Conservation (phyloP, 1,140 invertebrate genomes). For the Cecropterus lyciades region DNA sequence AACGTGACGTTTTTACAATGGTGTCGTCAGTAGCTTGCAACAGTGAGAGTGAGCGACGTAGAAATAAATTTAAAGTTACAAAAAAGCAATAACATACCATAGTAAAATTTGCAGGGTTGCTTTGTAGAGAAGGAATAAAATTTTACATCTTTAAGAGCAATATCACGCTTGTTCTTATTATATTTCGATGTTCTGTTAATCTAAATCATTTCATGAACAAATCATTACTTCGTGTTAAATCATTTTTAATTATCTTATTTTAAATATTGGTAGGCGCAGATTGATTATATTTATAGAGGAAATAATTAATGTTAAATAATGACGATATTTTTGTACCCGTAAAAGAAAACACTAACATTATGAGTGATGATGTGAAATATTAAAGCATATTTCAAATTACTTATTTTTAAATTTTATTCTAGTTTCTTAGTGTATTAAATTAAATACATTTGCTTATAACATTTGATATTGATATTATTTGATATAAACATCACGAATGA, state of each 20-base stretch:
- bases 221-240: background rate
- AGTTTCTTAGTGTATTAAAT: slow-evolving; percentile 27
- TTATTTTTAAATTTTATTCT: slow-evolving; percentile 48
- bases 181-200: slow-evolving; percentile 13
- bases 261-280: slow-evolving; percentile 17
- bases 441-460: slow-evolving; percentile 44
- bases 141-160: too few species aligned
- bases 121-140: background rate
- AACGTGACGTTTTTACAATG: too few species aligned
- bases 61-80: too few species aligned
- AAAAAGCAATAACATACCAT: too few species aligned
- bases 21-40: too few species aligned
- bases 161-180: background rate
- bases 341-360: slow-evolving; percentile 58
- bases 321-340: slow-evolving; percentile 78
- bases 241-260: slow-evolving; percentile 19
- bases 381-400: slow-evolving; percentile 44
- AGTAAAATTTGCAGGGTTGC: too few species aligned
- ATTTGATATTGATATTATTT: slow-evolving; percentile 63
- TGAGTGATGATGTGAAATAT: slow-evolving; percentile 40
- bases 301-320: slow-evolving; percentile 46
- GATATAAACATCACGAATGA: slow-evolving; percentile 56
- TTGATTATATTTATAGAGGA: slow-evolving; percentile 13
- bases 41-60: too few species aligned
- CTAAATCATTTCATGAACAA: background rate